Conservation (phyloP, 2,113 vertebrate species). For the Oostethus manadensis region DNA sequence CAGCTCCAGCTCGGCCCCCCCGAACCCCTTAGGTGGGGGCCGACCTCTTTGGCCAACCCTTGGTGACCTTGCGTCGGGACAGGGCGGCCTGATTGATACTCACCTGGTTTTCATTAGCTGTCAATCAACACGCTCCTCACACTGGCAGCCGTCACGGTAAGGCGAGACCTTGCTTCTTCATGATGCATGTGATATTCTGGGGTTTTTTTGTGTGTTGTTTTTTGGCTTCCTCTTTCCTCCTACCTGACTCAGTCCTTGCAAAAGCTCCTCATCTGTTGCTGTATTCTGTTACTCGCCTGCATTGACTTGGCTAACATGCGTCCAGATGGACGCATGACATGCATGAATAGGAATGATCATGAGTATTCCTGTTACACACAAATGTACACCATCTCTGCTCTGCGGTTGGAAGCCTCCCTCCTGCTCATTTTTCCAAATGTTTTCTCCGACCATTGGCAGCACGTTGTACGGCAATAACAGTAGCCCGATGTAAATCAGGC, state of each 20-base stretch:
- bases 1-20: slow-evolving; percentile 37
- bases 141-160: slow-evolving; percentile 2
- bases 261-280: slow-evolving; percentile 59
- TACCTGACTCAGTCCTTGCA: slow-evolving; percentile 24
- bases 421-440: slow-evolving; percentile 36
- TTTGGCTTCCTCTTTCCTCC: not conserved
- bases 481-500: slow-evolving; percentile 29
- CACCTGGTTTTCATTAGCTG: slow-evolving; percentile 63
- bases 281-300: slow-evolving; percentile 59
- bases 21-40: slow-evolving; percentile 33
- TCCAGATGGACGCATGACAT: slow-evolving; percentile 54
- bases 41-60: slow-evolving; percentile 58
- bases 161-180: not conserved
- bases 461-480: slow-evolving; percentile 26
- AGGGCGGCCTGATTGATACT: slow-evolving; percentile 43
- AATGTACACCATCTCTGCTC: slow-evolving; percentile 12
- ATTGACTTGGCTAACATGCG: slow-evolving; percentile 52
- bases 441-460: slow-evolving; percentile 8
- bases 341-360: slow-evolving; percentile 43
- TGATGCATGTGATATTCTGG: slow-evolving; percentile 19
- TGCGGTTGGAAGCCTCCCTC: slow-evolving; percentile 5
- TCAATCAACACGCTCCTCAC: slow-evolving; percentile 37
- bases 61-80: slow-evolving; percentile 45
- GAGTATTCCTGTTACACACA: slow-evolving; percentile 17
- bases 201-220: too few relatives aligned